A percentile compares a stretch with the other conserved stretches of the same genome.
Evolutionary conservation across 1,140 invertebrate species (phyloP).

Genomic region (Pinna nobilis): DNA sequence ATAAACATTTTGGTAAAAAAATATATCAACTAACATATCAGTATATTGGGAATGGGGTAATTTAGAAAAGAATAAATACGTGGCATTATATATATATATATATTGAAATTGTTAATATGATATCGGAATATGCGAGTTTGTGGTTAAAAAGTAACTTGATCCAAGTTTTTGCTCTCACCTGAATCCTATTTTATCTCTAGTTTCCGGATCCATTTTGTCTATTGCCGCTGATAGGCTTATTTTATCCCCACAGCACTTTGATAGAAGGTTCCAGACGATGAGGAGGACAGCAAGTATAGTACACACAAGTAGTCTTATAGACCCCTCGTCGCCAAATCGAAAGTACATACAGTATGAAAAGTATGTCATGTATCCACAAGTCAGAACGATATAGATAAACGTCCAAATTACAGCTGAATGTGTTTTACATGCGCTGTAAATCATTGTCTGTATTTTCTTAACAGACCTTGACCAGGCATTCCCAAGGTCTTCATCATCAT

Average conservation of each 20-base stretch:
- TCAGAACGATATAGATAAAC: neutral
- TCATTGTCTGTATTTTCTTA: neutral
- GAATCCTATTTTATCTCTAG: no score
- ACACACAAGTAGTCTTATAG: constrained; percentile 50
- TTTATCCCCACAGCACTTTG: neutral
- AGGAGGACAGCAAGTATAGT: constrained; percentile 30
- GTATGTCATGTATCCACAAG: constrained; percentile 27
- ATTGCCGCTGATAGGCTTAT: no score
- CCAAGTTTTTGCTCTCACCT: no score
- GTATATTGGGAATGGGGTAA: no score
- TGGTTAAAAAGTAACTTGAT: no score
- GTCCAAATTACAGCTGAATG: neutral
- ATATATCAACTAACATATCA: no score
- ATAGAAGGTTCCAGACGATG: neutral
- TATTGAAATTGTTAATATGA: no score
- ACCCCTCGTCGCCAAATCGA: constrained; percentile 58
- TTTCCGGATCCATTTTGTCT: no score
- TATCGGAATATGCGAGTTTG: no score
- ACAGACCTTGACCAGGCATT: neutral
- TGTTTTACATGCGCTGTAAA: neutral
- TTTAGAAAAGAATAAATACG: no score
- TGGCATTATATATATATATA: no score
- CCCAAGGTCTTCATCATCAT: neutral
- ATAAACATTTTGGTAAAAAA: no score
- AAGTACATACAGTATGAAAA: constrained; percentile 38